phyloP scores from a whole-genome alignment of 2,888 invertebrate species.

The Orchestes rusci region DNA sequence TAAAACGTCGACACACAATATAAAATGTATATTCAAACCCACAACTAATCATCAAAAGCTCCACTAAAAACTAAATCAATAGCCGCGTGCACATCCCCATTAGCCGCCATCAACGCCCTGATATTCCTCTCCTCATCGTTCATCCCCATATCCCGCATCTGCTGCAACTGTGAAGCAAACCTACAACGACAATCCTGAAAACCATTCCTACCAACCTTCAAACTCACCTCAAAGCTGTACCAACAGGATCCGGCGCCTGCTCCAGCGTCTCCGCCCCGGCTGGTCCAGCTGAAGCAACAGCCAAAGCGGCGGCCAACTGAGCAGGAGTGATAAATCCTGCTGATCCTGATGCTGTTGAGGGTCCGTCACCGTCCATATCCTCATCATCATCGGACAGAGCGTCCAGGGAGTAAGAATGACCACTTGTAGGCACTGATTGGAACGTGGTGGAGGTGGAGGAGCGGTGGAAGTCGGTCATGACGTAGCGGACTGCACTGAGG shows the following conservation, averaged over 20 bases:
- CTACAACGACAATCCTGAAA: too few species aligned
- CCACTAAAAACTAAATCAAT: slow-evolving; percentile 81
- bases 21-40: background rate
- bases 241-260: slow-evolving; percentile 21
- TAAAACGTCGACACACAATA: slow-evolving; percentile 1
- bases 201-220: background rate
- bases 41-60: slow-evolving; percentile 37
- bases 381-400: slow-evolving; percentile 52
- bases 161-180: slow-evolving; percentile 51
- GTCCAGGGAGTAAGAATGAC: slow-evolving; percentile 49
- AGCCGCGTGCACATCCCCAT: slow-evolving; percentile 85
- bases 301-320: slow-evolving; percentile 67
- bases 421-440: slow-evolving; percentile 13
- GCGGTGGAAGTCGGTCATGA: slow-evolving; percentile 49
- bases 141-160: slow-evolving; percentile 90
- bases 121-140: slow-evolving; percentile 75
- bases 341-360: slow-evolving; percentile 39
- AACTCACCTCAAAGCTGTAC: slow-evolving; percentile 2
- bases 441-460: slow-evolving; percentile 47
- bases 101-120: slow-evolving; percentile 73
- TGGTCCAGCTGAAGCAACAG: slow-evolving; percentile 41
- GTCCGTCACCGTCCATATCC: slow-evolving; percentile 45
- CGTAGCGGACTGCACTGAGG: slow-evolving; percentile 59
- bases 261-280: slow-evolving; percentile 10
- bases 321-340: slow-evolving; percentile 56